phyloP scores from a whole-genome alignment of 23 tunicate genomes.

The Ciona savignyi region DNA sequence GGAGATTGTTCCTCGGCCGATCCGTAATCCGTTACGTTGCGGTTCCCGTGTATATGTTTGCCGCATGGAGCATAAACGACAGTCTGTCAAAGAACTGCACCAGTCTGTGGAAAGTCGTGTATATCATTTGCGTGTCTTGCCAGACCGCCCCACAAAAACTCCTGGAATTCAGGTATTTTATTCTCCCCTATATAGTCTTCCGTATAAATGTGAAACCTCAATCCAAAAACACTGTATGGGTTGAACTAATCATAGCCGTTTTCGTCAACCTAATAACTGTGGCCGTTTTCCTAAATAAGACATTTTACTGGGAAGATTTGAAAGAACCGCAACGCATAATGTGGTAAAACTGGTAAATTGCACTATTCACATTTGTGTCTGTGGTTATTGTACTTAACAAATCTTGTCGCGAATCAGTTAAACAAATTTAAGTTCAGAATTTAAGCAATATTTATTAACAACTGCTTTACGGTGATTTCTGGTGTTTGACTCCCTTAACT shows the following conservation, averaged over 20 bases:
- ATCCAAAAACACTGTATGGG: constrained; percentile 8
- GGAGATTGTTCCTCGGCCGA: constrained; percentile 44
- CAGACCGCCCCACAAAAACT: constrained; percentile 55
- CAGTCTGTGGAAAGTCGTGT: constrained; percentile 48
- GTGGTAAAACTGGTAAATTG: too few species aligned
- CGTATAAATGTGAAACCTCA: constrained; percentile 45
- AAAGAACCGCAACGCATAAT: constrained; percentile 71
- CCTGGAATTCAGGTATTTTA: constrained; percentile 75
- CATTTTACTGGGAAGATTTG: constrained; percentile 69
- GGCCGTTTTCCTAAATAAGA: constrained; percentile 43
- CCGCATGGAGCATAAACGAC: constrained; percentile 72
- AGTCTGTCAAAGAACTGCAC: constrained; percentile 11
- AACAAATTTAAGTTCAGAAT: too few species aligned
- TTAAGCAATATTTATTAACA: too few species aligned
- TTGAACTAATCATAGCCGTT: constrained; percentile 41
- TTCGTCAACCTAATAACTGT: constrained; percentile 44
- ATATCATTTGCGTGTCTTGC: constrained; percentile 25
- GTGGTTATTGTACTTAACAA: too few species aligned
- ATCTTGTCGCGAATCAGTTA: too few species aligned
- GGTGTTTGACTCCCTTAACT: too few species aligned
- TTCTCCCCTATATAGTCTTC: constrained; percentile 62
- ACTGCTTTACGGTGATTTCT: too few species aligned
- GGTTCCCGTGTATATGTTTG: constrained; percentile 59
- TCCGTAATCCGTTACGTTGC: constrained; percentile 26
- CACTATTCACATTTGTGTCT: too few species aligned